These are phyloP conservation scores for Caenorhabditis auriculariae DNA, from an alignment of 2,888 invertebrate genomes.

Conservation along the genomic window DNA sequence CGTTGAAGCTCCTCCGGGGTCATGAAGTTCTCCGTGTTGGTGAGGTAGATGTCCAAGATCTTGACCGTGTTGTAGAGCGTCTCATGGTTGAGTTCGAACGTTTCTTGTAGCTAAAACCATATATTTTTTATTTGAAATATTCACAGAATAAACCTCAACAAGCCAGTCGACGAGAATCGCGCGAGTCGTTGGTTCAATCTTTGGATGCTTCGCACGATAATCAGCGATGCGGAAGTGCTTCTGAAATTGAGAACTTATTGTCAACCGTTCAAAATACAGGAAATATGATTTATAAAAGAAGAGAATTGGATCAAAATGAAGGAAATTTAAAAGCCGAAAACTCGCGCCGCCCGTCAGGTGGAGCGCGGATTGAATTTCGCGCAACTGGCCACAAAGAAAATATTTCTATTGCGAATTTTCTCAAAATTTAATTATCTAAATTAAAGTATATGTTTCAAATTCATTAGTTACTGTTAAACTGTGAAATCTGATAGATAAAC, in stretches of 20 bases:
- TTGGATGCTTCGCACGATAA: constrained; percentile 71
- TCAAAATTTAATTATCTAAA: no score
- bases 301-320: no score
- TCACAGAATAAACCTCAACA: constrained; percentile 75
- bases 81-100: constrained; percentile 95
- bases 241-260: constrained; percentile 19
- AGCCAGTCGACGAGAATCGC: constrained; percentile 95
- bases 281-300: not conserved
- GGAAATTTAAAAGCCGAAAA: no score
- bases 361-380: no score
- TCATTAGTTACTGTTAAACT: no score
- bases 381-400: no score
- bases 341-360: no score
- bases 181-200: constrained; percentile 84
- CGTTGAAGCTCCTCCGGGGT: constrained; percentile 78
- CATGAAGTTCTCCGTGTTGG: constrained; percentile 64
- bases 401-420: no score
- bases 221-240: constrained; percentile 29
- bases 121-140: not conserved
- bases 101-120: constrained; percentile 62
- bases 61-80: constrained; percentile 94
- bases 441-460: no score
- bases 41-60: constrained; percentile 85
- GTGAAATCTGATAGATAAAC: no score
- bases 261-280: not conserved